These are phyloP conservation scores for Xenentodon cancila DNA, from an alignment of 2,797 vertebrate species.

Conservation along the genomic window DNA sequence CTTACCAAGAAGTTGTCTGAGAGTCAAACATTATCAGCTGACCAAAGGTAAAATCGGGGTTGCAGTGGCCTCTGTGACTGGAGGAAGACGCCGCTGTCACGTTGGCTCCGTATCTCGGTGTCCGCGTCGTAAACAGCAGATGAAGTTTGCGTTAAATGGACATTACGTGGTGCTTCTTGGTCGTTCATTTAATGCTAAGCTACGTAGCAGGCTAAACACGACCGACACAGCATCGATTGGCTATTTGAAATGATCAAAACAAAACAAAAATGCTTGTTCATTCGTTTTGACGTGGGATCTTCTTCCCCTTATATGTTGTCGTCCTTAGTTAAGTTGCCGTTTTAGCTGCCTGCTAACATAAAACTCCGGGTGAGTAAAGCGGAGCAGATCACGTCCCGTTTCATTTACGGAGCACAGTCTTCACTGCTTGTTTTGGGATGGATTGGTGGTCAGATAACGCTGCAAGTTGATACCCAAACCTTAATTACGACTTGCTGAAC, in stretches of 20 bases:
- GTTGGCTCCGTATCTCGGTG: neutral
- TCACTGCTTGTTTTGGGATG: no score
- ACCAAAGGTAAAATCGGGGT: neutral
- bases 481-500: neutral
- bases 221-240: neutral
- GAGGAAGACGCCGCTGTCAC: neutral
- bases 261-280: slow-evolving; percentile 18
- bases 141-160: slow-evolving; percentile 42
- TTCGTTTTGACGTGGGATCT: neutral
- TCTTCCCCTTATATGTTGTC: neutral
- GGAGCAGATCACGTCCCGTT: slow-evolving; percentile 33
- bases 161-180: slow-evolving; percentile 25
- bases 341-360: slow-evolving; percentile 14
- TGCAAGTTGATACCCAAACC: neutral
- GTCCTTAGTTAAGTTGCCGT: neutral
- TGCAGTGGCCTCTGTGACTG: neutral
- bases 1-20: slow-evolving; percentile 17
- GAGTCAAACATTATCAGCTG: neutral
- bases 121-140: slow-evolving; percentile 6
- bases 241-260: neutral
- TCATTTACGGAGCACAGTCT: slow-evolving; percentile 8
- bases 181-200: slow-evolving; percentile 9
- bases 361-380: slow-evolving; percentile 47
- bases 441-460: no score
- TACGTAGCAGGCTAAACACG: slow-evolving; percentile 13